Percentiles rank a stretch among this genome's conserved stretches.
These are phyloP conservation scores for Xanthia icteritia DNA, from an alignment of 2,888 invertebrate genomes.

Conservation along the genomic window DNA sequence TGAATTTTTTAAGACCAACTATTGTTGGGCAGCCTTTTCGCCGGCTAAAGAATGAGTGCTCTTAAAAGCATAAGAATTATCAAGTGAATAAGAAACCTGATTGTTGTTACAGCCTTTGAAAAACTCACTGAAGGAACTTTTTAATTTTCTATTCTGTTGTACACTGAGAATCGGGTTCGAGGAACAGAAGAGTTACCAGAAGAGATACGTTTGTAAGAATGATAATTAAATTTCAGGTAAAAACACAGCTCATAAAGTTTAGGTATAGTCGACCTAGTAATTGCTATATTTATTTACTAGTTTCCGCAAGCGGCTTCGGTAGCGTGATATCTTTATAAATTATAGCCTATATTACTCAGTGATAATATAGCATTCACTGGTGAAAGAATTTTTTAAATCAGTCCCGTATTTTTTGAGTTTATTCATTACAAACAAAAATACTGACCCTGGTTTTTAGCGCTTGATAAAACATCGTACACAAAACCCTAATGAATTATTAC, in stretches of 20 bases:
- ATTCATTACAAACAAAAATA: too few relatives aligned
- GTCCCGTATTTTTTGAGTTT: too few relatives aligned
- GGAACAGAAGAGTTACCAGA: background rate
- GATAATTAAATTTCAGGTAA: background rate
- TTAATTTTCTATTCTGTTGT: background rate
- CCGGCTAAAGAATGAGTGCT: background rate
- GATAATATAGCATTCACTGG: too few relatives aligned
- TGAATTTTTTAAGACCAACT: slow-evolving; percentile 27
- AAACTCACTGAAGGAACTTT: background rate
- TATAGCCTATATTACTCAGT: too few relatives aligned
- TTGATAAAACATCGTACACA: too few relatives aligned
- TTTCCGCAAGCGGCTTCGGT: too few relatives aligned
- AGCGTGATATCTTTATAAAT: too few relatives aligned
- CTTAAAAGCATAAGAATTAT: background rate
- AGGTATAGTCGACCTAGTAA: background rate
- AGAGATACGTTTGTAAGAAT: background rate
- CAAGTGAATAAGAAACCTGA: background rate
- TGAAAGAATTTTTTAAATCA: too few relatives aligned
- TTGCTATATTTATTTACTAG: background rate
- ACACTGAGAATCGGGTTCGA: background rate
- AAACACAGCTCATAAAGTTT: background rate
- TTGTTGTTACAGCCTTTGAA: background rate
- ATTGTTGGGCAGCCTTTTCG: background rate
- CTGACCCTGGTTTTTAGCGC: too few relatives aligned
- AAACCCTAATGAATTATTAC: too few relatives aligned